Evolutionary conservation across 1,140 invertebrate species (phyloP).

Genomic region (Bemisia tabaci): DNA sequence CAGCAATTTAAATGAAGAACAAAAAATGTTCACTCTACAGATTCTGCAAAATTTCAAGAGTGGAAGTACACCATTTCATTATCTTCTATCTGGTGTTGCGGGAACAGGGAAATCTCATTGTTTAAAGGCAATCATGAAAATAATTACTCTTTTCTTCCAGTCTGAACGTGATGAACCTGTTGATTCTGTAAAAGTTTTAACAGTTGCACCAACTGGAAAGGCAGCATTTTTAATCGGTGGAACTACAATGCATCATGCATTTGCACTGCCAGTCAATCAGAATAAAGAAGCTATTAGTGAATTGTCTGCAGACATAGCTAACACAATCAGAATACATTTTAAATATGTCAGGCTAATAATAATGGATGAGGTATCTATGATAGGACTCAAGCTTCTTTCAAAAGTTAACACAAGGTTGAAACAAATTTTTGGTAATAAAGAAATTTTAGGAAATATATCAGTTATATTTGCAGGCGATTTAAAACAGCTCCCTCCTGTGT

Average conservation of each 20-base stretch:
- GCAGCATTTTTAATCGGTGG: slow-evolving; percentile 28
- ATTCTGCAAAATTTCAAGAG: slow-evolving; percentile 18
- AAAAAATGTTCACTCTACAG: slow-evolving; percentile 18
- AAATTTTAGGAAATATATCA: slow-evolving; percentile 19
- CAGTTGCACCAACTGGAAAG: slow-evolving; percentile 27
- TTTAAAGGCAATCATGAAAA: slow-evolving; percentile 12
- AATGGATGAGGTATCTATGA: slow-evolving; percentile 32
- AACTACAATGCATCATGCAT: slow-evolving; percentile 26
- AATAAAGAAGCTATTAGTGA: slow-evolving; percentile 8
- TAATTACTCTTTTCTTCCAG: slow-evolving; percentile 17
- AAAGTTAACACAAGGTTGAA: slow-evolving; percentile 23
- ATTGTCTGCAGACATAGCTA: slow-evolving; percentile 15
- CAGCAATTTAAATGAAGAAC: slow-evolving; percentile 13
- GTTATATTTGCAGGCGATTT: slow-evolving; percentile 22
- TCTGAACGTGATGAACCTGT: slow-evolving; percentile 13
- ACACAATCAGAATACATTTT: slow-evolving; percentile 18
- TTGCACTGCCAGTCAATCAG: slow-evolving; percentile 24
- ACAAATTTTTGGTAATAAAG: slow-evolving; percentile 25
- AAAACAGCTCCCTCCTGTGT: slow-evolving; percentile 22
- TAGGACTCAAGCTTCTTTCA: slow-evolving; percentile 22
- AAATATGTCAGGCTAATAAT: slow-evolving; percentile 26
- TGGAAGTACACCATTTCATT: slow-evolving; percentile 12
- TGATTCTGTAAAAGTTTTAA: slow-evolving; percentile 19
- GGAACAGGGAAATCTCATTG: slow-evolving; percentile 19
- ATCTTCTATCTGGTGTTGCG: slow-evolving; percentile 19